Evolutionary conservation across 2,113 vertebrate genomes (phyloP), one percentile per base, ranked within the genome.

Genomic region (Bubo blakistoni): DNA sequence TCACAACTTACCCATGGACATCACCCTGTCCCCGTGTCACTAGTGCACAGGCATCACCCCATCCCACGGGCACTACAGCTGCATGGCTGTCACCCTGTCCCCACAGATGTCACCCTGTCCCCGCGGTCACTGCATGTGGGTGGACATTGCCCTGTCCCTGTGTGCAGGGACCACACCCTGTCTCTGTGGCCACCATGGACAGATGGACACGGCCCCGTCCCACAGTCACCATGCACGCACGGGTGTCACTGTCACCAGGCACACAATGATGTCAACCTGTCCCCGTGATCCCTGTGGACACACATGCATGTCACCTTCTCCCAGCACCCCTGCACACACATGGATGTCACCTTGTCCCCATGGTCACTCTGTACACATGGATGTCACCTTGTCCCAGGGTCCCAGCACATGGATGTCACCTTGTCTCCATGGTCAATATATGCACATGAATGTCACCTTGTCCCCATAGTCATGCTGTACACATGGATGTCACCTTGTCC

Each of bases 191-290:
- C 16, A 44, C 44, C 44, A 44, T 44, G 44, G 44, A 44, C 44
- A 44, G 44, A 2, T 5, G 49, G 58, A 58, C 24, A 7, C 32
- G 2, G 1, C 32, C 34, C 47, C 13, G 7, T 30, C 38, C 71
- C 58, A 4, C 3, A 13, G 72, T 44, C 42, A 27, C 55, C 49
- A 26, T 13, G 4, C 1, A 4, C 1, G 1, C 19, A 16, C 0
- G 7, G 3, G 18, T 24, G 57, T 57, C 57, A 17, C 55, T 30
- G 42, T 74, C 80, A 12, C 30, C 30, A 0, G 10, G 7, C 54
- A 2, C 42, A 11, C 34, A 19, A 3, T 1, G 3, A 9, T 61
- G 57, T 20, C 58, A 20, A 1, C 16, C 15, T 34, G 22, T 54
- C 69, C 47, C 32, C 10, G 0, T 14, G 19, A 18, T 29, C 30